A percentile compares a stretch with the other conserved stretches of the same genome.
These are phyloP conservation scores for Neogale vison DNA, from an alignment of 2,113 vertebrate species.

Conservation along the genomic window DNA sequence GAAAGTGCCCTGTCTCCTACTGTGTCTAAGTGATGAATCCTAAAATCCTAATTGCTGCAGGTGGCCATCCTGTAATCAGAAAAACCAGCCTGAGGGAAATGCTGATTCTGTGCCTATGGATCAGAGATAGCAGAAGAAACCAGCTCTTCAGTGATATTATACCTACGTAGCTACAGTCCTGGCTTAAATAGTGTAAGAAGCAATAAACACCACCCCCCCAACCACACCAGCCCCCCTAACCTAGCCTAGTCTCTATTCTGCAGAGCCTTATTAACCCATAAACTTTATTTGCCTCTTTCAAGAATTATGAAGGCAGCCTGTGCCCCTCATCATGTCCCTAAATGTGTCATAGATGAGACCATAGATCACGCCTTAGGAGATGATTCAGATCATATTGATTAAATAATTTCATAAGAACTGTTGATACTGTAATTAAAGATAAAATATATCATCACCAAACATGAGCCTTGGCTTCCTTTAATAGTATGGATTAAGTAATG, in stretches of 20 bases:
- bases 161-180: background rate
- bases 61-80: background rate
- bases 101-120: background rate
- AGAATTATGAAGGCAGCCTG: background rate
- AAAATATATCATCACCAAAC: background rate
- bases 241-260: background rate
- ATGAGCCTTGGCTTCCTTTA: background rate
- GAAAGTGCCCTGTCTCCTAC: background rate
- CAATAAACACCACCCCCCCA: background rate
- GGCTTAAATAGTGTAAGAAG: background rate
- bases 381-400: background rate
- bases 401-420: background rate
- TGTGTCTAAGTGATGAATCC: background rate
- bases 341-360: background rate
- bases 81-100: background rate
- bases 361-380: background rate
- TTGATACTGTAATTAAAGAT: background rate
- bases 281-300: background rate
- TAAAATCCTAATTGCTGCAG: background rate
- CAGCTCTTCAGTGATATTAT: background rate
- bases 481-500: background rate
- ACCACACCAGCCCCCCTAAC: rapidly evolving
- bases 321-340: background rate
- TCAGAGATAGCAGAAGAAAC: background rate
- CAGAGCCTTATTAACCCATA: background rate